Percentiles rank a stretch among this genome's conserved stretches.
Conservation (phyloP, 2,888 invertebrate genomes). For the Drosophila tanythrix region DNA sequence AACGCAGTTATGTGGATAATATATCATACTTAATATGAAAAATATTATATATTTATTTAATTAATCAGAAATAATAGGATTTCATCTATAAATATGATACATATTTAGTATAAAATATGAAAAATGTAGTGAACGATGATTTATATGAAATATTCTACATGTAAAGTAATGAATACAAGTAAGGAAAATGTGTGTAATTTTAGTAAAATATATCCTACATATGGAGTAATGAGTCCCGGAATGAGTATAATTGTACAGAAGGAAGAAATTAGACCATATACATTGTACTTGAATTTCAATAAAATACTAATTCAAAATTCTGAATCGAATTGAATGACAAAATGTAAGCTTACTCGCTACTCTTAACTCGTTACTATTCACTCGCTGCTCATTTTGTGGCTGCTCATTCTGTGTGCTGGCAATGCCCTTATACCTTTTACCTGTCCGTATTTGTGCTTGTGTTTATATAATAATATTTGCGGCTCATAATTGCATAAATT, state of each 20-base stretch:
- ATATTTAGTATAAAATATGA: neutral
- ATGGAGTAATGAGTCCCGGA: neutral
- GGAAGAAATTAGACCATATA: neutral
- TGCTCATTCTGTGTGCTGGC: constrained; percentile 3
- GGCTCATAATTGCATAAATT: constrained; percentile 84
- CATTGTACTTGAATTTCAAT: neutral
- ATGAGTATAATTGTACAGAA: neutral
- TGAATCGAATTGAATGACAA: neutral
- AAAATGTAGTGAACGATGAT: neutral
- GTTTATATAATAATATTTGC: constrained; percentile 82
- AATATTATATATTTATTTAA: neutral
- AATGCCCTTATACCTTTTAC: constrained; percentile 29
- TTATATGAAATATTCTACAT: neutral
- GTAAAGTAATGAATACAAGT: neutral
- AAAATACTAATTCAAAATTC: neutral
- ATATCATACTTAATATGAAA: neutral
- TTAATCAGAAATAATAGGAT: neutral
- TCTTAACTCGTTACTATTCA: neutral
- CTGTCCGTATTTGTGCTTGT: constrained; percentile 65
- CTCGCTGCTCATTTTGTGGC: constrained; percentile 39
- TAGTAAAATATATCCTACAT: neutral
- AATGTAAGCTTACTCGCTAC: neutral
- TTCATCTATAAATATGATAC: neutral
- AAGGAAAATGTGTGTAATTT: neutral
- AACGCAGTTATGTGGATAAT: neutral